Base-by-base conservation (phyloP, 2,797 vertebrate genomes). In the Siniperca scherzeri region DNA sequence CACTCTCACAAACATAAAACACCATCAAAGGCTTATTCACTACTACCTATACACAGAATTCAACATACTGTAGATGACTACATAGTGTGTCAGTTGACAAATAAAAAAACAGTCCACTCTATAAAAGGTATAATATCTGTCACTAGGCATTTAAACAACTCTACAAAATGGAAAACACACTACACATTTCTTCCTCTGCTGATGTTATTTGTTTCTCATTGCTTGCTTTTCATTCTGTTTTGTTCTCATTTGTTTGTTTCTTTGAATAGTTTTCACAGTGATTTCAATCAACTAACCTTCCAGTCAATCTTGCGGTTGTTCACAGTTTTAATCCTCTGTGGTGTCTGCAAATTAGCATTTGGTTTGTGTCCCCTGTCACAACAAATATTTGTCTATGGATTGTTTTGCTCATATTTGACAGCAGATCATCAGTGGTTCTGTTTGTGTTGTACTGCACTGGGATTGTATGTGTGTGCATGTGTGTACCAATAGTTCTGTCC, bases 351-450 rank as follows among this genome's bases (percentile, higher is more conserved):
- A 93, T 93, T 90, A 90, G 87, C 90, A 93, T 91, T 90, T 83
- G 80, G 80, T 77, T 88, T 84, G 83, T 78, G 86, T 90, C 86
- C 85, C 82, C 71, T 77, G 82, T 87, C 92, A 91, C 84, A 90
- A 91, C 89, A 91, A 90, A 93, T 94, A 89, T 92, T 90, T 92
- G 84, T 90, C 74, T 71, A 50, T 48, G 86, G 88, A 87, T 92
- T 92, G 91, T 92, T 92, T 92, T 87, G 90, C 82, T 91, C 46
- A 48, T 82, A 85, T 92, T 92, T 92, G 91, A 91, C 89, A 92
- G 91, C 75, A 55, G 84, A 83, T 92, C 89, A 89, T 88, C 86
- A 52, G 81, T 5, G 33, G 59, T 72, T 69, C 57, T 86, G 87
- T 87, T 82, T 86, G 70, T 75, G 74, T 72, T 82, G 81, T 36